These are phyloP conservation scores for Brenthis daphne DNA, from an alignment of 2,888 invertebrate genomes.

Conservation along the genomic window DNA sequence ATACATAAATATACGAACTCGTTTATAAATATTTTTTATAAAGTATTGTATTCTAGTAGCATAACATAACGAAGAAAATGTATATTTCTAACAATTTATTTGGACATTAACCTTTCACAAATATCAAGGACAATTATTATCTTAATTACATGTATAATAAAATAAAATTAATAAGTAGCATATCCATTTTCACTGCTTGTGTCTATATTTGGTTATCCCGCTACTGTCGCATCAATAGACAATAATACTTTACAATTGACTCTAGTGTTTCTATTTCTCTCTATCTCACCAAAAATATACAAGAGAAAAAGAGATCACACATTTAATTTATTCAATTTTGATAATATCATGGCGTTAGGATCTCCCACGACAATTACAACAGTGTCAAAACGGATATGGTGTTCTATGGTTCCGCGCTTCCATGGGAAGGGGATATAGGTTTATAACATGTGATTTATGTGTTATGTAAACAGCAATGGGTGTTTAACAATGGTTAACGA, in stretches of 20 bases:
- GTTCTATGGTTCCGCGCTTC: slow-evolving; percentile 62
- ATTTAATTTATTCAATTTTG: slow-evolving; percentile 56
- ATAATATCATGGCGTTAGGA: slow-evolving; percentile 45
- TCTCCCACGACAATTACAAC: slow-evolving; percentile 71
- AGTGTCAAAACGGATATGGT: slow-evolving; percentile 71
- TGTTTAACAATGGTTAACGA: slow-evolving; percentile 29
- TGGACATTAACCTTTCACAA: too few species aligned
- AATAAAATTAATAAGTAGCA: not conserved
- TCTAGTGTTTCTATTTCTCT: slow-evolving; percentile 48
- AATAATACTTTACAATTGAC: slow-evolving; percentile 48
- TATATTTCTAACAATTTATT: too few species aligned
- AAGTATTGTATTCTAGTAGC: not conserved
- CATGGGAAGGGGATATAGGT: slow-evolving; percentile 49
- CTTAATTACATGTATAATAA: too few species aligned
- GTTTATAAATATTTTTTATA: not conserved
- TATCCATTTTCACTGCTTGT: not conserved
- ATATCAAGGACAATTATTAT: too few species aligned
- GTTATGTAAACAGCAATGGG: slow-evolving; percentile 34
- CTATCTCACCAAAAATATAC: slow-evolving; percentile 30
- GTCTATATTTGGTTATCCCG: slow-evolving; percentile 29
- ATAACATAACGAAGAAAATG: too few species aligned
- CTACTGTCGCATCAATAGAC: slow-evolving; percentile 49
- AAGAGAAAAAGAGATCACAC: slow-evolving; percentile 46
- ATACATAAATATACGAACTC: not conserved
- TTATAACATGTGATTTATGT: slow-evolving; percentile 46